phyloP scores from a whole-genome alignment of 2,113 vertebrate genomes.

The Oreocharis arfaki region DNA sequence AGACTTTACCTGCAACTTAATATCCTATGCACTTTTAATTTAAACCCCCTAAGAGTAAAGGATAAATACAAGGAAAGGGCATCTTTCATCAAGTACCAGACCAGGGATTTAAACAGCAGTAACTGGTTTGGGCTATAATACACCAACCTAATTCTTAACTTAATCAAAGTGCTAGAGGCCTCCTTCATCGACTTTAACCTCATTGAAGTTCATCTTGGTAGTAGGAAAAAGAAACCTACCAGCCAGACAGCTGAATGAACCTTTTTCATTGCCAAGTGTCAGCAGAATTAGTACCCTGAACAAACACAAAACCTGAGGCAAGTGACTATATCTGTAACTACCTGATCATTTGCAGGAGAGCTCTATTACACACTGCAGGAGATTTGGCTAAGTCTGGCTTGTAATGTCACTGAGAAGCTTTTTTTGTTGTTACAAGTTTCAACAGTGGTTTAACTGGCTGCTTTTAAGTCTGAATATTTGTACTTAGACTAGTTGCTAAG shows the following conservation, averaged over 20 bases:
- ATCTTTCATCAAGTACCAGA: background rate
- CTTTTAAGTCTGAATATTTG: background rate
- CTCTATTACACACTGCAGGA: background rate
- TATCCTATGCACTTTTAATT: background rate
- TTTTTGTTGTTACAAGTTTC: background rate
- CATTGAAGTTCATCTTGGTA: background rate
- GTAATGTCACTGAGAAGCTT: background rate
- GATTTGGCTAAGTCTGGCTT: background rate
- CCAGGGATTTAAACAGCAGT: background rate
- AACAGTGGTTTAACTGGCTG: background rate
- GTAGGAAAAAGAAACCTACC: background rate
- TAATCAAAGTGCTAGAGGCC: background rate
- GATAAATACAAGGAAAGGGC: background rate
- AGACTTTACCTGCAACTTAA: background rate
- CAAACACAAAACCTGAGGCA: background rate
- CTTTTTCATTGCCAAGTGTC: accelerated
- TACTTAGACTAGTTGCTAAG: background rate
- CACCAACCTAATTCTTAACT: background rate
- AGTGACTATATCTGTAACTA: background rate
- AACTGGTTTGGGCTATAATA: background rate
- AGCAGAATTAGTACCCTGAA: background rate
- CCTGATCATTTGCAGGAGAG: background rate
- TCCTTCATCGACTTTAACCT: background rate
- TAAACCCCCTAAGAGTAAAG: background rate
- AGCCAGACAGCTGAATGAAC: background rate